These are phyloP conservation scores for Drosophila rufa DNA, from an alignment of 1,140 invertebrate genomes.

Conservation along the genomic window DNA sequence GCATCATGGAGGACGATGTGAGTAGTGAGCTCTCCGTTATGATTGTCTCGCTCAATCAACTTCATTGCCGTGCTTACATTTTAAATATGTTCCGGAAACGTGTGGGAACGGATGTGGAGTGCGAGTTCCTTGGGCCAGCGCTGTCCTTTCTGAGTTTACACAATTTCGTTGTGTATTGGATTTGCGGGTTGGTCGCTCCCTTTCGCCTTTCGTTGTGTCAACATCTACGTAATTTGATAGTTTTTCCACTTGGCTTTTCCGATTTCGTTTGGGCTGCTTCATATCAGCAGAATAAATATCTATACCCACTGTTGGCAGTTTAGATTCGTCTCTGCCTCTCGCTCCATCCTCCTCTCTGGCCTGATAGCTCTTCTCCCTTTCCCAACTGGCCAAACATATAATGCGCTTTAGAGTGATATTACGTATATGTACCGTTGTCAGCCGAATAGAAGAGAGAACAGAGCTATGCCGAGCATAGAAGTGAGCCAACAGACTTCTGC, in stretches of 20 bases:
- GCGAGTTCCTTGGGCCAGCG: constrained; percentile 1
- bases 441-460: constrained; percentile 11
- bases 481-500: constrained; percentile 42
- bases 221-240: constrained; percentile 78
- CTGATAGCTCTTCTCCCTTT: constrained; percentile 2
- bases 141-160: constrained; percentile 42
- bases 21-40: constrained; percentile 41
- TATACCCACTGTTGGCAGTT: constrained; percentile 48
- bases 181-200: constrained; percentile 41
- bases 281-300: constrained; percentile 68
- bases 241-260: constrained; percentile 71
- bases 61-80: constrained; percentile 55
- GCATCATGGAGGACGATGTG: constrained; percentile 84
- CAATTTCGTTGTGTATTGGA: constrained; percentile 53
- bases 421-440: constrained; percentile 66
- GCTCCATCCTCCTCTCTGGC: neutral
- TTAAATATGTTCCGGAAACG: constrained; percentile 63
- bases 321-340: constrained; percentile 40
- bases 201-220: constrained; percentile 39
- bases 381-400: constrained; percentile 57
- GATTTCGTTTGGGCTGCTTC: constrained; percentile 36
- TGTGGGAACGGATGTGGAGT: constrained; percentile 2
- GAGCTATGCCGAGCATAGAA: constrained; percentile 14
- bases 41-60: constrained; percentile 47
- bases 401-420: constrained; percentile 65